Evolutionary conservation across 2,888 invertebrate genomes (phyloP), one percentile per base, ranked within the genome.

Genomic region (Neoascia interrupta): DNA sequence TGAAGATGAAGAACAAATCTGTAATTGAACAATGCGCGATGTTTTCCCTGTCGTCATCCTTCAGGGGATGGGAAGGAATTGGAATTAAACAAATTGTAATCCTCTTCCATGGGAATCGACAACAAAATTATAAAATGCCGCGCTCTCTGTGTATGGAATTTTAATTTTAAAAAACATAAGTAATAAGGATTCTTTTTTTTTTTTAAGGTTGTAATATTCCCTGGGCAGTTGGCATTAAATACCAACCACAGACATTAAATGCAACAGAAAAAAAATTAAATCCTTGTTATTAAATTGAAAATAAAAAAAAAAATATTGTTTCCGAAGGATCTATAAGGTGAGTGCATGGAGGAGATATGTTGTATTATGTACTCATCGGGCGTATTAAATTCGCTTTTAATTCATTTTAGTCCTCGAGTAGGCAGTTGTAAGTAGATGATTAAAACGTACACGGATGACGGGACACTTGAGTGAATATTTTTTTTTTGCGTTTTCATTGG

Each of bases 1-100:
- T 43, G 26, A 58, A 26, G 39, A 63, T 43, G 21, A 61, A 51
- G 61, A 61, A 66, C 28, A 68, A 79, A 61, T 73, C 79, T 73
- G 66, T 73, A 79, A 79, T 73, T 79, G 66, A 63, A 73, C 79
- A 79, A 79, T 79, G 26, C 45, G 23, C 36, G 15, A 61, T 43
- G 43, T 34, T 53, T 34, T 53, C 19, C 26, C 23, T 41, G 11
- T 64, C 19, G 21, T 11, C 23, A 5, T 34, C 34, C 13, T 3
- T 6, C 11, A 16, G 6, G 26, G 41, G 58, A n/a, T 37, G 28
- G 39, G 49, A 51, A 21, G 19, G 43, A 47, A 49, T 54, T 51
- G 47, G 66, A 54, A 72, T 72, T 58, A 56, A 64, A 70, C n/a
- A 72, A 72, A 73, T 51, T 61, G 36, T 73, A 61, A 79, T 73